Evolutionary conservation across 2,797 vertebrate species (phyloP).

Genomic region (Zalophus californianus): DNA sequence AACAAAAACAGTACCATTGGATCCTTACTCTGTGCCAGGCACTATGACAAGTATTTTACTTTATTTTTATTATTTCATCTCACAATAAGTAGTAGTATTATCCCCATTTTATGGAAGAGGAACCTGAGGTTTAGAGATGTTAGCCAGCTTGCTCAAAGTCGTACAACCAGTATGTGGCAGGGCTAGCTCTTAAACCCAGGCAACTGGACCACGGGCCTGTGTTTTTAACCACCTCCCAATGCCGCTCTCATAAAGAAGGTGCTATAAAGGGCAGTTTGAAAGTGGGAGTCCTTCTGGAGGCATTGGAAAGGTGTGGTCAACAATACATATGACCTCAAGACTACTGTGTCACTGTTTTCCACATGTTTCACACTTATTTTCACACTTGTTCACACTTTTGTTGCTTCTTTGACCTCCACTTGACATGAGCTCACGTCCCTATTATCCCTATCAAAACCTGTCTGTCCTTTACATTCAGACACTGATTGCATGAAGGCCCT

Average conservation of each 20-base stretch:
- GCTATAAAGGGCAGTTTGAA: background rate
- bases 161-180: background rate
- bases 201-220: background rate
- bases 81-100: background rate
- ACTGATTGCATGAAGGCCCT: background rate
- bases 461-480: background rate
- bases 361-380: background rate
- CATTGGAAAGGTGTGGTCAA: background rate
- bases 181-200: background rate
- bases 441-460: background rate
- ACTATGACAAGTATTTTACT: background rate
- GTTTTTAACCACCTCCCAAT: background rate
- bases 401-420: background rate
- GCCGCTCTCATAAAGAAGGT: background rate
- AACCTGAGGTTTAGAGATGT: background rate
- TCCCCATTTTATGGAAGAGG: background rate
- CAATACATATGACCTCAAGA: rapidly evolving
- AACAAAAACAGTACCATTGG: background rate
- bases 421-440: background rate
- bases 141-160: background rate
- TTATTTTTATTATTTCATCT: background rate
- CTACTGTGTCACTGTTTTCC: background rate
- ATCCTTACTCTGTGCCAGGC: background rate
- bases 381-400: background rate
- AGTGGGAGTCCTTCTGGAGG: background rate